Evolutionary conservation across 1,140 invertebrate genomes (phyloP).

Genomic region (Amphibalanus amphitrite): DNA sequence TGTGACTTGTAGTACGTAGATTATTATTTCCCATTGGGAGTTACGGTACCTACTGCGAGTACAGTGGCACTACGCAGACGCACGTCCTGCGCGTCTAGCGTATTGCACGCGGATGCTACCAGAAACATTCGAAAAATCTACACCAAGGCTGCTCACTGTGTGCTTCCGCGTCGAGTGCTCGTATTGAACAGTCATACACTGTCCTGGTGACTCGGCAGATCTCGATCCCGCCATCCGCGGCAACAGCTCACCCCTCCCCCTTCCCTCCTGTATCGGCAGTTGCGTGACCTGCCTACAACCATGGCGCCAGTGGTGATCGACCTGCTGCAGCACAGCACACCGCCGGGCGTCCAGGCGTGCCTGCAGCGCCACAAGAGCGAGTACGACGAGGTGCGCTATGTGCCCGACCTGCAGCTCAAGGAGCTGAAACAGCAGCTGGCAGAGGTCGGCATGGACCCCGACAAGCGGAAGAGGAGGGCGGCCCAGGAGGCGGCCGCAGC

Average conservation of each 20-base stretch:
- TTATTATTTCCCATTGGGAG: too few species aligned
- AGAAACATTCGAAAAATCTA: too few species aligned
- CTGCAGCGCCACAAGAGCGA: slow-evolving; percentile 39
- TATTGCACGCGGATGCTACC: too few species aligned
- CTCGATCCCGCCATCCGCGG: too few species aligned
- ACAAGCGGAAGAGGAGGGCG: background rate
- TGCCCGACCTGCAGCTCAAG: slow-evolving; percentile 57
- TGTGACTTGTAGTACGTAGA: too few species aligned
- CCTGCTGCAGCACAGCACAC: slow-evolving; percentile 45
- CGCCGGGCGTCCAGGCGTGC: slow-evolving; percentile 50
- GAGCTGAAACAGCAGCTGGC: slow-evolving; percentile 43
- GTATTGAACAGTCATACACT: too few species aligned
- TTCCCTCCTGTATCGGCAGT: slow-evolving; percentile 22
- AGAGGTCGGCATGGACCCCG: slow-evolving; percentile 11
- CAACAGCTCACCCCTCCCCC: slow-evolving; percentile 7
- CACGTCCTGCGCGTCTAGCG: too few species aligned
- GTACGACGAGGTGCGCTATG: slow-evolving; percentile 45
- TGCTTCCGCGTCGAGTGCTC: too few species aligned
- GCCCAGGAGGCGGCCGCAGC: background rate
- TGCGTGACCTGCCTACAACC: slow-evolving; percentile 37
- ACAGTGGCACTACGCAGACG: too few species aligned
- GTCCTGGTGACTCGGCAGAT: too few species aligned
- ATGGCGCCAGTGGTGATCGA: slow-evolving; percentile 44
- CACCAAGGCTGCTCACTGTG: too few species aligned
- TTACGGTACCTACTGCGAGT: too few species aligned